Base-by-base conservation (phyloP, 2,113 vertebrate species). In the Erinaceus europaeus region DNA sequence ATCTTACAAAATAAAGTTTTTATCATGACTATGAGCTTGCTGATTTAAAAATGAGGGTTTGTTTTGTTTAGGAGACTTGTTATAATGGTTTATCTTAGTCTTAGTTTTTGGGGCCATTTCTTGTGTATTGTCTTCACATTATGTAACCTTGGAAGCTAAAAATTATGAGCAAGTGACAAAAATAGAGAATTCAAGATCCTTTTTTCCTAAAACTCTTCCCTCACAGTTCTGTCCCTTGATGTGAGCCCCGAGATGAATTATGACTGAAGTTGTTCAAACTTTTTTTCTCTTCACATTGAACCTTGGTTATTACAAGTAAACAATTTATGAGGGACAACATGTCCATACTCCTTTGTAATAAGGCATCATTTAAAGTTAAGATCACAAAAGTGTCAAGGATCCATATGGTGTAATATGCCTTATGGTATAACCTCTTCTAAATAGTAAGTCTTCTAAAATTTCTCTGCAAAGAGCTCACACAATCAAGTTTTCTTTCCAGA, bases 281-380 rank as follows among this genome's bases (percentile, higher is more conserved):
- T 94, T 10, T n/a, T 61, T 52, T 74, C 72, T 91, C 87, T 86
- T 94, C 89, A 34, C 40, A 34, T 59, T 91, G 53, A 96, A 76
- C 64, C 46, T 64, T 92, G 12, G 71, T 93, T 94, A 79, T 90
- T 92, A 38, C 83, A 92, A 91, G 94, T 80, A 77, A 81, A 64
- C 20, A 87, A 64, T 90, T 92, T 88, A 81, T 86, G 59, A 92
- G 42, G 72, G 55, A 77, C 82, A 81, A 11, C 87, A 91, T 84
- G 9, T 55, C 93, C 69, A 86, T 40, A 79, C 48, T 91, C 6
- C 67, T 88, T 65, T 80, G n/a, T 42, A 88, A 78, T 83, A 53
- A 96, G 86, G 93, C 53, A 86, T 96, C 91, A 92, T 40, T 95
- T 81, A 96, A 82, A 42, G 12, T 46, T 72, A 40, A 48, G 76